These are phyloP conservation scores for Carposina sasakii DNA, from an alignment of 1,140 invertebrate genomes.

Conservation along the genomic window DNA sequence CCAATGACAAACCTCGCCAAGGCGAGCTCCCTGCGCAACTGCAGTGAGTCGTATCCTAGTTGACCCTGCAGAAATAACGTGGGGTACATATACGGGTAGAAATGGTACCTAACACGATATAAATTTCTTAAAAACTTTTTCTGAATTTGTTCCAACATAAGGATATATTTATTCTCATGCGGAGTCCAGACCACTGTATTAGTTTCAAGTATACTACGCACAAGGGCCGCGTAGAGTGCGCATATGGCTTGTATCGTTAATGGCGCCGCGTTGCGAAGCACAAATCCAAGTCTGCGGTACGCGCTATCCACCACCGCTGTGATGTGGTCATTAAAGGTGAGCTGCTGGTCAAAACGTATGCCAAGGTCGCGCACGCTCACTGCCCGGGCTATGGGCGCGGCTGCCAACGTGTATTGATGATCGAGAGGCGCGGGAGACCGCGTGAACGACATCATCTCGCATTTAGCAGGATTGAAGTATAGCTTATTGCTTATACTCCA, in stretches of 20 bases:
- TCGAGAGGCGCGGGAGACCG: neutral
- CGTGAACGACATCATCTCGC: constrained; percentile 3
- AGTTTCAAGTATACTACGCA: neutral
- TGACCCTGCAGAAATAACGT: neutral
- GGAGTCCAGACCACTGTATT: neutral
- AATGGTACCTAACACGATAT: neutral
- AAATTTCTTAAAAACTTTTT: neutral
- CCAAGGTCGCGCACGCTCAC: neutral
- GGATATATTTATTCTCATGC: neutral
- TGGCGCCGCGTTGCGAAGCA: neutral
- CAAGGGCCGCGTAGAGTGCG: neutral
- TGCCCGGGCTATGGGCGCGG: neutral
- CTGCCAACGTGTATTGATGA: neutral
- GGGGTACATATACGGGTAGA: neutral
- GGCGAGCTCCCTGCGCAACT: neutral
- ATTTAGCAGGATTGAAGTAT: constrained; percentile 3
- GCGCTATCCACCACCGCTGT: neutral
- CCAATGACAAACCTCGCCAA: neutral
- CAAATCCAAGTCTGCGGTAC: neutral
- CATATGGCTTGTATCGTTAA: neutral
- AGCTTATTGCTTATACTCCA: constrained; percentile 5
- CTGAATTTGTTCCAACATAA: constrained; percentile 3
- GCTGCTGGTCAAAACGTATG: neutral
- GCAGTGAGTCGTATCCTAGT: neutral
- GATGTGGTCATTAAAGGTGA: neutral